These are phyloP conservation scores for Ethmia dodecea DNA, from an alignment of 2,888 invertebrate species.

Conservation along the genomic window DNA sequence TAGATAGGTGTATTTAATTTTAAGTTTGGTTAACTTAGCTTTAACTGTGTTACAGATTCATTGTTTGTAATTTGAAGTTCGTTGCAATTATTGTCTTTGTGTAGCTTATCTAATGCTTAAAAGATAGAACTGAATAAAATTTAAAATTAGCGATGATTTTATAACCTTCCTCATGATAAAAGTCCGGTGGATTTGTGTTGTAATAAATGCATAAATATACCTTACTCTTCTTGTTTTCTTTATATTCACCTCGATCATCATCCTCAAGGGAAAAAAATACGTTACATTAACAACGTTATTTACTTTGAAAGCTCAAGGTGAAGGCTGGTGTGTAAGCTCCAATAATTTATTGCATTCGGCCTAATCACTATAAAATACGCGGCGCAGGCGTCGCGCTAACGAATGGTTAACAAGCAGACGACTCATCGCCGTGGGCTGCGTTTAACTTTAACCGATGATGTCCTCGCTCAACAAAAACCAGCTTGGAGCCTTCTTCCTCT, in stretches of 20 bases:
- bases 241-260: not conserved
- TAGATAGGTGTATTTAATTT: conserved; percentile 32
- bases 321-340: conserved; percentile 17
- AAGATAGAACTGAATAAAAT: not conserved
- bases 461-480: conserved; percentile 65
- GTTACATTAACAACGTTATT: not conserved
- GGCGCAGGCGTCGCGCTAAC: conserved; percentile 12
- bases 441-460: conserved; percentile 22
- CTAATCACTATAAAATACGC: conserved; percentile 12
- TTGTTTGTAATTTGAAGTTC: not conserved
- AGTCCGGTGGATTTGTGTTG: not conserved
- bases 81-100: no score
- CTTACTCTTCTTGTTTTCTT: not conserved
- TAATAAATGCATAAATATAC: conserved; percentile 6
- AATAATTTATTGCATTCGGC: conserved; percentile 3
- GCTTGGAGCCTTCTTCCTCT: conserved; percentile 67
- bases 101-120: no score
- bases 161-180: not conserved
- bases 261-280: no score
- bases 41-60: conserved; percentile 19
- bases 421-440: conserved; percentile 7
- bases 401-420: conserved; percentile 11
- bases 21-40: conserved; percentile 27
- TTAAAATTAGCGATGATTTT: conserved; percentile 9
- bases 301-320: conserved; percentile 24